phyloP scores from a whole-genome alignment of 1,140 invertebrate species.

The Saccostrea cuccullata region DNA sequence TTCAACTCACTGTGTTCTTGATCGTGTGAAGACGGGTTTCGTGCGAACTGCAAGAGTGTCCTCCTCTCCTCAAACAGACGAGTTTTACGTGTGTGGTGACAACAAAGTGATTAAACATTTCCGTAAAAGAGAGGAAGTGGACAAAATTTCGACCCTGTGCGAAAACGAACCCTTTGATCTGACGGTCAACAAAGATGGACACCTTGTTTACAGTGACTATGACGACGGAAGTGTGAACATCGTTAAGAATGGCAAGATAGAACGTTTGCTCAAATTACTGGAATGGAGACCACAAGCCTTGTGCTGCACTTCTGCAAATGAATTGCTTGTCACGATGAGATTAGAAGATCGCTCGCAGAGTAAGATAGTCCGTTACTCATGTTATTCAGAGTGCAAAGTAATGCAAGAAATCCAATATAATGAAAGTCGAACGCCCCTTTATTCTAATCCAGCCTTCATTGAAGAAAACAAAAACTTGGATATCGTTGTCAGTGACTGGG shows the following conservation, averaged over 20 bases:
- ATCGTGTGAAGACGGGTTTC: neutral
- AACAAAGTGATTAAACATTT: slow-evolving; percentile 6
- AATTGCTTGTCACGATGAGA: neutral
- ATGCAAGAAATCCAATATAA: slow-evolving; percentile 7
- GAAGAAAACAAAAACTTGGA: slow-evolving; percentile 19
- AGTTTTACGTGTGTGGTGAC: neutral
- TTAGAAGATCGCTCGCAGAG: neutral
- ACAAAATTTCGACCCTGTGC: neutral
- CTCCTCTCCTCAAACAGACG: neutral
- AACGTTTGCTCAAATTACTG: neutral
- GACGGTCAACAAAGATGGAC: neutral
- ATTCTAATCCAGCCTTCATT: neutral
- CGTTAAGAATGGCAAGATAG: neutral
- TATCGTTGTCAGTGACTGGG: slow-evolving; percentile 8
- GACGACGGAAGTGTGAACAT: neutral
- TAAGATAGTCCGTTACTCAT: neutral
- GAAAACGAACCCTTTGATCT: slow-evolving; percentile 11
- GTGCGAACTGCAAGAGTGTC: neutral
- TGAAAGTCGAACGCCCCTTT: neutral
- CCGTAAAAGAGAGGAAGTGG: neutral
- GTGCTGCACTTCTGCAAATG: neutral
- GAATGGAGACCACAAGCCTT: neutral
- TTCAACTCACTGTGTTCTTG: neutral
- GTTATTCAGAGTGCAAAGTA: neutral
- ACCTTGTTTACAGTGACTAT: neutral